These are phyloP conservation scores for Trichonephila inaurata DNA, from an alignment of 1,140 invertebrate genomes.

Conservation along the genomic window DNA sequence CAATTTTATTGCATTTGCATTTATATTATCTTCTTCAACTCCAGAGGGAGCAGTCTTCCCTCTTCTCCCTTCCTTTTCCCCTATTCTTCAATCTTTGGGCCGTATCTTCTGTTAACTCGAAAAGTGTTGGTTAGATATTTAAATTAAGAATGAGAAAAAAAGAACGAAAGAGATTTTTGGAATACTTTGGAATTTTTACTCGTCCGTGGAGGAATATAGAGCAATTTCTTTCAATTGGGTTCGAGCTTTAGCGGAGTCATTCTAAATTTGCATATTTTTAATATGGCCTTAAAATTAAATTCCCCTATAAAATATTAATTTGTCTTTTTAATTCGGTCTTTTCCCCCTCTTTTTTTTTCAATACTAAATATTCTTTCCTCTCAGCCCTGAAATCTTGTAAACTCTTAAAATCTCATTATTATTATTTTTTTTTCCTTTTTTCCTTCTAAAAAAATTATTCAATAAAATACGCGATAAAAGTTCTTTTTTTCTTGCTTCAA, in stretches of 20 bases:
- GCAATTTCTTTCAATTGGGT: constrained; percentile 60
- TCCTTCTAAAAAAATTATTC: background rate
- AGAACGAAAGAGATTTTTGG: background rate
- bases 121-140: constrained; percentile 72
- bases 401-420: background rate
- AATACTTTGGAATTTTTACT: constrained; percentile 57
- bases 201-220: constrained; percentile 28
- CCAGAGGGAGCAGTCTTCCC: constrained; percentile 28
- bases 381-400: background rate
- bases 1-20: constrained; percentile 77
- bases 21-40: constrained; percentile 75
- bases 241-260: background rate
- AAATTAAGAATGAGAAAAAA: constrained; percentile 45
- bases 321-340: constrained; percentile 62
- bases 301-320: constrained; percentile 73
- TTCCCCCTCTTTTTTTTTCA: background rate
- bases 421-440: background rate
- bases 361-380: background rate
- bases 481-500: background rate
- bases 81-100: constrained; percentile 38
- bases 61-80: background rate
- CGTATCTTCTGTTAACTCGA: constrained; percentile 52
- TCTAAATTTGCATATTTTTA: constrained; percentile 74
- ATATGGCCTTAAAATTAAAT: constrained; percentile 74
- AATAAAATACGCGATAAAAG: background rate